Evolutionary conservation across 2,888 invertebrate species (phyloP), one percentile per base, ranked within the genome.

Genomic region (Syrista parreyssii): DNA sequence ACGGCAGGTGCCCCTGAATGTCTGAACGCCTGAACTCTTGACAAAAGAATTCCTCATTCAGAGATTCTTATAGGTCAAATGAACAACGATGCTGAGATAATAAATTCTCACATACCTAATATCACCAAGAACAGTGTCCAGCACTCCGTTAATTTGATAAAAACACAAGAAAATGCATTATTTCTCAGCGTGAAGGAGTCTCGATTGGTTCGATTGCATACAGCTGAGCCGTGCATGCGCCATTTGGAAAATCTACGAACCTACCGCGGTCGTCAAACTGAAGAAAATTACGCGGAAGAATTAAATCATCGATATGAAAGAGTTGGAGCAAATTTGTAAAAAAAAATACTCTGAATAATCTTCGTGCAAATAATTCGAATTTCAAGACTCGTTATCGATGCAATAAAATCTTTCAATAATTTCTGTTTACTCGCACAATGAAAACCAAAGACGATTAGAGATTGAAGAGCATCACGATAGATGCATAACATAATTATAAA

Each of bases 161-260:
- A 86, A 88, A 82, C 81, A 84, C 82, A 83, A 82, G 82, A 85
- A 88, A 87, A 86, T 84, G 82, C 86, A 88, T 88, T 84, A 83
- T 85, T 83, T 79, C 82, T 80, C 82, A 82, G 83, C 84, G 83
- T 80, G 84, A 84, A 86, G 80, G 79, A 80, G 76, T 82, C 81
- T 76, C 80, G 75, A 74, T 76, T 35, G 75, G 77, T 74, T 71
- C 76, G 77, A 72, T 73, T 55, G 79, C 84, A 87, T 88, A 89
- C 90, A 90, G 89, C 90, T 90, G 90, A 90, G 89, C 87, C 86
- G 89, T 89, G 87, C 86, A 85, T 88, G 88, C 90, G 90, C 91
- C 90, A 91, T 90, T 90, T 86, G 84, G 85, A 84, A 87, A 87
- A 88, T 85, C 81, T 80, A 84, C 40, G 87, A 87, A 88, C 84